Evolutionary conservation across 2,113 vertebrate genomes (phyloP), one percentile per base, ranked within the genome.

Genomic region (Tragulus kanchil): DNA sequence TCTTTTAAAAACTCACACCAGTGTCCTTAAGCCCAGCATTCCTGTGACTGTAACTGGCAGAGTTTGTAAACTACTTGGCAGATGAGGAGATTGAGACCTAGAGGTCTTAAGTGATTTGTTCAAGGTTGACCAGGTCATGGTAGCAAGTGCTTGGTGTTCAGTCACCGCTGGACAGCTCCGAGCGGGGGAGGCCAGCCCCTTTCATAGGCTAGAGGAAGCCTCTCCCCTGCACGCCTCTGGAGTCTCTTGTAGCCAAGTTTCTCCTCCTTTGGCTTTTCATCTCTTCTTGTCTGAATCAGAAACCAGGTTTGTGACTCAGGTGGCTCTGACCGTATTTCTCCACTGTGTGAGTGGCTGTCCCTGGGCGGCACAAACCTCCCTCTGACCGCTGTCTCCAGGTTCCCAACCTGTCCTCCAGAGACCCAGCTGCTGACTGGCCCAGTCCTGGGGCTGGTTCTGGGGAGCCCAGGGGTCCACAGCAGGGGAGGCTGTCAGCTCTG

Each of bases 1-100:
- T 82, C 58, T 94, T 92, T 86, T 25, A 65, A 65, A 90, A 85
- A 42, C 71, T 79, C 58, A 90, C 81, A 90, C 81, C 48, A 97
- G 94, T 64, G 69, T 95, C 54, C 31, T 52, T 77, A 0, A 0
- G 7, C 28, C n/a, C n/a, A 25, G 25, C 75, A 78, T 45, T 48
- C 2, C 31, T 56, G n/a, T 52, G 77, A 56, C n/a, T 73, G 7
- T 42, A 19, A 16, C 4, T 15, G 28, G 6, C 14, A 88, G 42
- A 59, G 54, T 3, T 88, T 59, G 69, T 6, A 48, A 81, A n/a
- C n/a, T n/a, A n/a, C n/a, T n/a, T n/a, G n/a, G n/a, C n/a, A n/a
- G n/a, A n/a, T n/a, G n/a, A n/a, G n/a, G n/a, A n/a, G n/a, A 85
- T 10, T 16, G 59, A 94, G 85, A 86, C 64, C 8, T 15, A n/a